Percentiles rank a stretch among this genome's conserved stretches.
Evolutionary conservation across 2,797 vertebrate genomes (phyloP).

Genomic region (Hylomyscus alleni): DNA sequence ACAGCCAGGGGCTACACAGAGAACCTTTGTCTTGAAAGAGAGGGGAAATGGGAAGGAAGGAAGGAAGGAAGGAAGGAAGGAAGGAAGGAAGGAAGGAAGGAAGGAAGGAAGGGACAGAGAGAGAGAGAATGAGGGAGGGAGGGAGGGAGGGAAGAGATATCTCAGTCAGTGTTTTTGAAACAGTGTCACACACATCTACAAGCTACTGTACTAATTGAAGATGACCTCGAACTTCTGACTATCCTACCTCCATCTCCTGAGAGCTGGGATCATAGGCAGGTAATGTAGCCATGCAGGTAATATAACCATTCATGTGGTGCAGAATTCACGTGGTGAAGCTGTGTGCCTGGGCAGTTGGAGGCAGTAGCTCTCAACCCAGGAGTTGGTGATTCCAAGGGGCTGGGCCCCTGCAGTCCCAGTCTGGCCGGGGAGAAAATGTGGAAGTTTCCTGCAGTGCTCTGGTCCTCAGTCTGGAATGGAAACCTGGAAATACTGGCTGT

Average conservation of each 20-base stretch:
- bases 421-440: neutral
- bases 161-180: neutral
- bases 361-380: neutral
- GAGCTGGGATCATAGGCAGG: neutral
- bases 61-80: neutral
- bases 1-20: neutral
- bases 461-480: neutral
- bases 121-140: fast-evolving
- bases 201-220: neutral
- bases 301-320: too few relatives aligned
- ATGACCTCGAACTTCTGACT: neutral
- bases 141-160: neutral
- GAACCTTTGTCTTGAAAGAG: neutral
- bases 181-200: too few relatives aligned
- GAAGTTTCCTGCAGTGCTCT: neutral
- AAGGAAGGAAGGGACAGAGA: neutral
- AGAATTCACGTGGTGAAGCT: neutral
- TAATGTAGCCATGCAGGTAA: too few relatives aligned
- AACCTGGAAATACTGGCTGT: neutral
- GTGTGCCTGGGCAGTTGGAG: neutral
- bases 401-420: neutral
- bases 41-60: neutral
- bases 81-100: neutral
- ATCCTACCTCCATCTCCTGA: neutral
- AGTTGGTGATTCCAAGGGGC: neutral